Base-by-base conservation (phyloP, 1,140 invertebrate genomes). In the Macrostomum lignano region DNA sequence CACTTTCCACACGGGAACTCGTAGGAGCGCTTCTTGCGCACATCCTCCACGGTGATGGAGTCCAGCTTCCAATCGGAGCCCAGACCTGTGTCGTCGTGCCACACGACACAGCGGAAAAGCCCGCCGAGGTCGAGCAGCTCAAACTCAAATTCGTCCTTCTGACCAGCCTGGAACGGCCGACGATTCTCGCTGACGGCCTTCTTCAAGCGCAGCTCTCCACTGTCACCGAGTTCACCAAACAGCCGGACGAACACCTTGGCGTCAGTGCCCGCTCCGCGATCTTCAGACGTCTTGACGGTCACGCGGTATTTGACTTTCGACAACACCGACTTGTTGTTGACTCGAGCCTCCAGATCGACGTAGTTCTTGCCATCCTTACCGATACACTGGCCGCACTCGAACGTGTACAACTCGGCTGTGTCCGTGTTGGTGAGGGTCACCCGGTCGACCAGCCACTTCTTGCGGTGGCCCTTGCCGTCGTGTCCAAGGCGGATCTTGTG, bases 1-100 rank as follows among this genome's bases (percentile, higher is more conserved):
- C 51, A 54, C 29, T 43, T 47, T 33, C 49, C 44, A 43, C 51
- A 56, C 21, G 44, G 47, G 42, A 49, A 56, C 17, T 31, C 46
- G 35, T 46, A 55, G 10, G 36, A 37, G 31, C 46, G 50, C 30
- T 31, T 30, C 24, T 42, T 46, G 2, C 38, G 38, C 13, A 44
- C 26, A 39, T 57, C 53, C 22, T 49, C 45, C 7, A 57, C 47
- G 32, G 52, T 46, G 19, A 58, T 49, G 20, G 41, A 42, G 21
- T 43, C 39, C 33, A 54, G 41, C 40, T 58, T 53, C 55, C 55
- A 58, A 3, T 48, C 44, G 21, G 51, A 45, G 22, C 38, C 15
- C 28, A 22, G 26, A 55, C 49, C 51, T 49, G 50, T 51, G 28
- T 55, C 52, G 34, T 57, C 51, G 38, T 57, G 54, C 54, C 54